Evolutionary conservation across 2,113 vertebrate species (phyloP).

Genomic region (Gopherus evgoodei): DNA sequence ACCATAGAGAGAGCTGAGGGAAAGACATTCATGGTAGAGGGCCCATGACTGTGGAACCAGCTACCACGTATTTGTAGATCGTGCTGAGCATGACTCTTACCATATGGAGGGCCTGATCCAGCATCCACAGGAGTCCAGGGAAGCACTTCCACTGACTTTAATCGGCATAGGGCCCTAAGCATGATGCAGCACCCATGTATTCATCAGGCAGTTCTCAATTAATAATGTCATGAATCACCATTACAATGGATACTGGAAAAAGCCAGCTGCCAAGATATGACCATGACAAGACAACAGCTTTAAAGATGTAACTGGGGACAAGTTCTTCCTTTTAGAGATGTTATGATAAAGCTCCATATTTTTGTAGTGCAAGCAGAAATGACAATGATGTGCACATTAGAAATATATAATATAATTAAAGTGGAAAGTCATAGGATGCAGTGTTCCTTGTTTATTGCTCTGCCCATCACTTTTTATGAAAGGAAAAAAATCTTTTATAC

Average conservation of each 20-base stretch:
- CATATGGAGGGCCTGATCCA: background rate
- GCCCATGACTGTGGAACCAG: background rate
- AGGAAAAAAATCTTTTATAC: background rate
- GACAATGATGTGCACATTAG: background rate
- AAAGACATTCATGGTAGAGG: background rate
- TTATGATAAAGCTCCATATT: conserved; percentile 3
- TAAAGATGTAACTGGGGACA: background rate
- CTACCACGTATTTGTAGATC: background rate
- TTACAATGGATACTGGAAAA: background rate
- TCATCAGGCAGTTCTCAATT: background rate
- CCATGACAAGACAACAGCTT: background rate
- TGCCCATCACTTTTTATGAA: background rate
- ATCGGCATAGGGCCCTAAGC: background rate
- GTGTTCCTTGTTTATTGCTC: conserved; percentile 18
- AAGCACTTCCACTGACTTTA: background rate
- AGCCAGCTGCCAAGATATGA: background rate
- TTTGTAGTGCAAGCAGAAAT: background rate
- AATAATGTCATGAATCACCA: background rate
- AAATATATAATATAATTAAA: background rate
- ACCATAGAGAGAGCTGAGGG: background rate
- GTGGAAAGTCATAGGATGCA: conserved; percentile 13
- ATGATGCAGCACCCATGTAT: background rate
- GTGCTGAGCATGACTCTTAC: background rate
- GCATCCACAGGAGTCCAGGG: background rate
- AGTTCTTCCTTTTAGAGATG: background rate